Base-by-base conservation (phyloP, 2,888 invertebrate genomes). In the Amaurobius ferox region DNA sequence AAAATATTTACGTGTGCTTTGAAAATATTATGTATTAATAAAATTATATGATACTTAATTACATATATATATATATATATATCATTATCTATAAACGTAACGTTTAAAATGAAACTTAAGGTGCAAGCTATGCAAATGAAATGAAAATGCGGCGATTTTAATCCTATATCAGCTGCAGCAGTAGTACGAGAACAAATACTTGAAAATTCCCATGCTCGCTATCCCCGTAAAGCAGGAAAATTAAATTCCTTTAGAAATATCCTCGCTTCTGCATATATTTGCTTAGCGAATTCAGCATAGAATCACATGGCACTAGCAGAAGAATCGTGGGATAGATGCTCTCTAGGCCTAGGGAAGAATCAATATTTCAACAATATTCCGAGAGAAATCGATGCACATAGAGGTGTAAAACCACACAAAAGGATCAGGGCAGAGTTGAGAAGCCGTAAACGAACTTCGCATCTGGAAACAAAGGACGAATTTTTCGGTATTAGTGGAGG, bases 251-350 rank as follows among this genome's bases (percentile, higher is more conserved):
- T 29, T 13, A 66, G 19, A 19, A 32, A 66, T 66, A 32, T 66
- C 66, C 11, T 23, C 11, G 13, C n/a, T 9, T 44, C 55, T 55
- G 55, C 19, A 23, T 55, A 64, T 64, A 64, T 29, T 64, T 64
- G 1, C 29, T 16, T 16, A 13, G 29, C 6, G n/a, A 64, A 29
- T 29, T 30, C 6, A 13, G 35, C n/a, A 19, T 16, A 48, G 71
- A 80, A 83, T 77, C 83, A 83, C 83, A 83, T 83, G 83, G 76
- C 83, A 55, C 44, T 61, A 32, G 29, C n/a, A 1, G 55, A 23
- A 55, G 55, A 16, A 44, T 44, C 44, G 16, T 16, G 9, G n/a
- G 44, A 2, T 16, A 2, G 30, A 2, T 64, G 28, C 32, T 66
- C n/a, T 9, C 7, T 9, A 66, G 66, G 66, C 32, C 32, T 66